Percentiles rank a stretch among this genome's conserved stretches.
These are phyloP conservation scores for Diachasma alloeum DNA, from an alignment of 1,140 invertebrate genomes.

Conservation along the genomic window DNA sequence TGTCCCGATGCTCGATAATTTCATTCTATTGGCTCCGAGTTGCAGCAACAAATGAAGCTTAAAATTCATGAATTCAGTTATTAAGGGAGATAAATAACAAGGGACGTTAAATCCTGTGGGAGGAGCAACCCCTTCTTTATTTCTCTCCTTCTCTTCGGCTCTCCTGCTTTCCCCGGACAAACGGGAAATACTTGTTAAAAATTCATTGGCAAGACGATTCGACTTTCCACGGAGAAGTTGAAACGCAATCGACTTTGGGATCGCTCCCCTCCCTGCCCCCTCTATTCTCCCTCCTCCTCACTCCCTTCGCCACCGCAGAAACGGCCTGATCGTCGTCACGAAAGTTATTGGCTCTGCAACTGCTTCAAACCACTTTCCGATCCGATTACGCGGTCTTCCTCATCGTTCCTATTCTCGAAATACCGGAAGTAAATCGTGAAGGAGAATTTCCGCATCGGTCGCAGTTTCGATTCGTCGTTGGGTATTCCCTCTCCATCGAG, in stretches of 20 bases:
- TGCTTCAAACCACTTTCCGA: conserved; percentile 23
- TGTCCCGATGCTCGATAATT: not conserved
- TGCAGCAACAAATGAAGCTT: not conserved
- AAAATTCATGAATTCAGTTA: not conserved
- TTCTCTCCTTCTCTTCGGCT: too few species aligned
- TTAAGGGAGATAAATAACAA: not conserved
- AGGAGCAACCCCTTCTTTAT: not conserved
- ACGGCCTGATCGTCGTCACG: not conserved
- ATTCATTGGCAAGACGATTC: not conserved
- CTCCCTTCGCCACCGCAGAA: too few species aligned
- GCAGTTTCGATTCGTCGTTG: not conserved
- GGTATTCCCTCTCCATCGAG: not conserved
- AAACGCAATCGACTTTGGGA: conserved; percentile 14
- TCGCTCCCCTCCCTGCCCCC: not conserved
- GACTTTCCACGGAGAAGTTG: not conserved
- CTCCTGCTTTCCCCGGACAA: not conserved
- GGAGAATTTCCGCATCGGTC: conserved; percentile 13
- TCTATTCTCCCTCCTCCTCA: too few species aligned
- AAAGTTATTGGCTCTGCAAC: conserved; percentile 21
- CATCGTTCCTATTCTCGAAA: conserved; percentile 21
- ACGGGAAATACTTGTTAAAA: not conserved
- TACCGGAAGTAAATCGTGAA: conserved; percentile 14
- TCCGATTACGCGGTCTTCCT: conserved; percentile 28
- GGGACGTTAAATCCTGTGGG: not conserved
- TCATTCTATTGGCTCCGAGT: not conserved